Base-by-base conservation (phyloP, 2,888 invertebrate species). In the Pachydiplax longipennis region DNA sequence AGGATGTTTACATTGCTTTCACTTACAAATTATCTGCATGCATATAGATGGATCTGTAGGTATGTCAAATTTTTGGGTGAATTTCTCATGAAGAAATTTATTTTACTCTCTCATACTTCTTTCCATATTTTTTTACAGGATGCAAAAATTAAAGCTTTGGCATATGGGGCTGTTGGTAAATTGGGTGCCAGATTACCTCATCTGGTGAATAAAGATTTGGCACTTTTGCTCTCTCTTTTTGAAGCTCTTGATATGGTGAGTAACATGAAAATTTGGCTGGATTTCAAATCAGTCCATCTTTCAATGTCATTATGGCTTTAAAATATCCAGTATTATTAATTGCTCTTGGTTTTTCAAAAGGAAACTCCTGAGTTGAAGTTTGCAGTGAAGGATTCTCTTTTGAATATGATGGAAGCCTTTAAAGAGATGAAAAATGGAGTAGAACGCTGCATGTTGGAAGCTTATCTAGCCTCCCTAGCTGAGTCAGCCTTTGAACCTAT, bases 91-190 rank as follows among this genome's bases (percentile, higher is more conserved):
- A 6, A 73, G 15, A 0, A 73, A 25, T 61, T 22, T 5, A 6
- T 61, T 61, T 1, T 44, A 61, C 4, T 3, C n/a, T 61, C 8
- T 61, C 61, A 6, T 61, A 61, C 61, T 61, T 2, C 22, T n/a
- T 61, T n/a, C n/a, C n/a, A n/a, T n/a, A n/a, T 65, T 65, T 65
- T 61, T 2, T 73, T 81, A 8, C 40, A 94, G 0, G 95, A 93
- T 91, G 92, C 93, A 1, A 95, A 93, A 95, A 96, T 93, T 95
- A 96, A 93, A 94, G 96, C 91, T 82, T 96, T 97, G 94, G 97
- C 97, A 0, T 97, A 97, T 93, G 95, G 96, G 92, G 96, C 97
- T 91, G 95, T 97, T 92, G 97, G 97, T 92, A 95, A 95, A 93
- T 94, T 97, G 31, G 96, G 94, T 2, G 92, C 93, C 48, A 93